Evolutionary conservation across 2,888 invertebrate genomes (phyloP).

Genomic region (Zhuqinia jingwanae): DNA sequence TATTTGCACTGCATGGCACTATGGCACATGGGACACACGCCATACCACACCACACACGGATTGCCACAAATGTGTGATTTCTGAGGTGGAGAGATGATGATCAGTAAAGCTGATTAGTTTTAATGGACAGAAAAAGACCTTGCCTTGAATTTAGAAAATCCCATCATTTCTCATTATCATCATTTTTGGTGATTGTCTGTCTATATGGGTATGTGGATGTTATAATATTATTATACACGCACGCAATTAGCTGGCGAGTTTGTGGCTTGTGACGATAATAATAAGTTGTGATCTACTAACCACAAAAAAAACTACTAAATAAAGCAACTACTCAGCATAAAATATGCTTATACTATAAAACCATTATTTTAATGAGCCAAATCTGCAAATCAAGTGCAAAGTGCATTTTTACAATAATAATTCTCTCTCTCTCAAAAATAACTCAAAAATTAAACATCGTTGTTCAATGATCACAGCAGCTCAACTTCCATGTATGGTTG

Average conservation of each 20-base stretch:
- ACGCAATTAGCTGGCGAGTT: no score
- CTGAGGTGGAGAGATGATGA: neutral
- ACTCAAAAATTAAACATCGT: neutral
- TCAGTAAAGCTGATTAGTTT: slow-evolving; percentile 26
- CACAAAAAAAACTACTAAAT: neutral
- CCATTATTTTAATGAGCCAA: neutral
- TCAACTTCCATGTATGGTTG: neutral
- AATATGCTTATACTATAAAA: neutral
- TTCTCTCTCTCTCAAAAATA: neutral
- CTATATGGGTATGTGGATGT: neutral
- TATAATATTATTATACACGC: no score
- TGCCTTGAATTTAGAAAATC: slow-evolving; percentile 49
- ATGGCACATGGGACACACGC: no score
- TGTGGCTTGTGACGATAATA: neutral
- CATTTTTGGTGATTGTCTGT: slow-evolving; percentile 7
- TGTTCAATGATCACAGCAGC: neutral
- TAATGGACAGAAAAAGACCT: slow-evolving; percentile 6
- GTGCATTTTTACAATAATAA: neutral
- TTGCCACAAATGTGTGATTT: no score
- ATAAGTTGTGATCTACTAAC: slow-evolving; percentile 10
- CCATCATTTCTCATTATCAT: neutral
- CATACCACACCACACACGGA: no score
- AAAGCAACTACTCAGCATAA: neutral
- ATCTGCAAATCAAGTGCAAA: slow-evolving; percentile 20
- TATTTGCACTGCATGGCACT: neutral